These are phyloP conservation scores for Eumacrocentrus americanus DNA, from an alignment of 2,888 invertebrate genomes.

Conservation along the genomic window DNA sequence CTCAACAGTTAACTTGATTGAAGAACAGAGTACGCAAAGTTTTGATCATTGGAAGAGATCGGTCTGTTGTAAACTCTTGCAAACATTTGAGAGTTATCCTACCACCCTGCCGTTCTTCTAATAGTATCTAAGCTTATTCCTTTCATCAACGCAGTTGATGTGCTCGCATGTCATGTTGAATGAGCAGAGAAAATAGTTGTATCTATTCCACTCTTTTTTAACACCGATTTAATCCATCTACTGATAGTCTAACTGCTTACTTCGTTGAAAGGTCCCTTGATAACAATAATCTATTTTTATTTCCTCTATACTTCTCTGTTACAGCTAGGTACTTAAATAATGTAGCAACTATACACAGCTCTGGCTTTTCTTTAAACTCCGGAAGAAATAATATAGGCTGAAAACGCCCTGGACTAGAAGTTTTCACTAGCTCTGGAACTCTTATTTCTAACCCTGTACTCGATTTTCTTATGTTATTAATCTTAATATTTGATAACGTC, in stretches of 20 bases:
- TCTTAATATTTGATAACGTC: slow-evolving; percentile 11
- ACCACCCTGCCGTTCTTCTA: slow-evolving; percentile 9
- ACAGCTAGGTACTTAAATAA: slow-evolving; percentile 4
- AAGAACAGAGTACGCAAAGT: too few species aligned
- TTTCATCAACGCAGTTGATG: slow-evolving; percentile 12
- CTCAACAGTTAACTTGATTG: too few species aligned
- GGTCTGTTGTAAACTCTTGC: slow-evolving; percentile 4
- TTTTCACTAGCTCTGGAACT: slow-evolving; percentile 17
- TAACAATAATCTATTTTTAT: background rate
- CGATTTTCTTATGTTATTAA: slow-evolving; percentile 6
- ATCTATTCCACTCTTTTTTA: slow-evolving; percentile 15
- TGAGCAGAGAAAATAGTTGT: slow-evolving; percentile 2
- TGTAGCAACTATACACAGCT: slow-evolving; percentile 11
- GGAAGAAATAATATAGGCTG: slow-evolving; percentile 9
- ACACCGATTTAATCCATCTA: slow-evolving; percentile 5
- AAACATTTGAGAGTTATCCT: slow-evolving; percentile 31
- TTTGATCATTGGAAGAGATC: too few species aligned
- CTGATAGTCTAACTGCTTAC: slow-evolving; percentile 8
- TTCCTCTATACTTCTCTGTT: background rate
- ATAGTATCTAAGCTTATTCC: slow-evolving; percentile 23
- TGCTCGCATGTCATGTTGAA: slow-evolving; percentile 14
- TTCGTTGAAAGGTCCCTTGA: slow-evolving; percentile 2
- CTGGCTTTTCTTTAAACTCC: slow-evolving; percentile 12
- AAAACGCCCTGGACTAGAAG: background rate
- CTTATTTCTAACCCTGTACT: slow-evolving; percentile 11